phyloP scores from a whole-genome alignment of 2,888 invertebrate species.

The Onchidella celtica region DNA sequence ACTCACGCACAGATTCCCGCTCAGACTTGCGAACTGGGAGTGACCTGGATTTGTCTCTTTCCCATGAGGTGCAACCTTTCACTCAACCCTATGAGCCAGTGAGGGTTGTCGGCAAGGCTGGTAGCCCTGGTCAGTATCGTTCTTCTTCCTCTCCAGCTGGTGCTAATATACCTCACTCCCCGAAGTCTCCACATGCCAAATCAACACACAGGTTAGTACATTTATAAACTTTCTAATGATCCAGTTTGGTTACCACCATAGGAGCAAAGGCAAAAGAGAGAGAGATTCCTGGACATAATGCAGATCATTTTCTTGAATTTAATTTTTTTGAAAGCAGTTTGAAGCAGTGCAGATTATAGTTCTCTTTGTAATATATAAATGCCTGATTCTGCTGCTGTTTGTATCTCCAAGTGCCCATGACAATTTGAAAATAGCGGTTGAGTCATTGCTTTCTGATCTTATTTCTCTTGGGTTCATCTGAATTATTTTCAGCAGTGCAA shows the following conservation, averaged over 20 bases:
- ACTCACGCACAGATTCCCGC: slow-evolving; percentile 68
- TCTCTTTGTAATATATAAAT: too few relatives aligned
- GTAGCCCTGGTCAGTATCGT: slow-evolving; percentile 51
- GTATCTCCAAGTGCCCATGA: too few relatives aligned
- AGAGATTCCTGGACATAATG: too few relatives aligned
- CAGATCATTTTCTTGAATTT: too few relatives aligned
- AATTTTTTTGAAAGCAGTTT: too few relatives aligned
- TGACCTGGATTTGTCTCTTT: slow-evolving; percentile 49
- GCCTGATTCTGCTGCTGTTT: too few relatives aligned
- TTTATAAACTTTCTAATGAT: too few relatives aligned
- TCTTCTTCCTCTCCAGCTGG: slow-evolving; percentile 38
- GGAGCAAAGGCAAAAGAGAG: too few relatives aligned
- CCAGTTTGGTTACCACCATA: too few relatives aligned
- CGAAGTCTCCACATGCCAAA: slow-evolving; percentile 80
- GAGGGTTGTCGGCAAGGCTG: slow-evolving; percentile 55
- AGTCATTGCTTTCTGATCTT: too few relatives aligned
- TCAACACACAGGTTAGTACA: slow-evolving; percentile 76
- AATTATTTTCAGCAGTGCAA: too few relatives aligned
- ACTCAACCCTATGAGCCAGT: slow-evolving; percentile 56
- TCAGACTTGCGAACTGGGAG: slow-evolving; percentile 60
- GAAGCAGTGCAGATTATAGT: neutral
- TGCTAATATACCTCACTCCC: slow-evolving; percentile 50
- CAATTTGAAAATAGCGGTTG: too few relatives aligned
- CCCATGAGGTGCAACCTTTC: slow-evolving; percentile 43
- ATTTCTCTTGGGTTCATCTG: neutral